Conservation (phyloP, 1,140 invertebrate genomes). For the Drosophila equinoxialis region DNA sequence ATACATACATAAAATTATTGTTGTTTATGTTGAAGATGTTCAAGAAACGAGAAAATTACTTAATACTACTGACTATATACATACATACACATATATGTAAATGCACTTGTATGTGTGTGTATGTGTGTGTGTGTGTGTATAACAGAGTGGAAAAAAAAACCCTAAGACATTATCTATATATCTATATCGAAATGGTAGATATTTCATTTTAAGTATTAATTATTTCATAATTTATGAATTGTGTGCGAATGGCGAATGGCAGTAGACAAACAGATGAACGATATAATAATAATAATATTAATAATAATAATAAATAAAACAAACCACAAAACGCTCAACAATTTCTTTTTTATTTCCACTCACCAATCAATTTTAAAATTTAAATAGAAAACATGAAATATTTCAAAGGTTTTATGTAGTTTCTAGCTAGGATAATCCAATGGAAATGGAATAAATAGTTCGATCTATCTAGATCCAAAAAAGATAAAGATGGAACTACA, state of each 20-base stretch:
- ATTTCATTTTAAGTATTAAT: conserved; percentile 52
- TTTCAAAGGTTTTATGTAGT: no score
- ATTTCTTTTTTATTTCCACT: neutral
- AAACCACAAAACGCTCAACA: conserved; percentile 24
- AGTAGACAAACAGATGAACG: conserved; percentile 9
- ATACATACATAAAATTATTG: conserved; percentile 43
- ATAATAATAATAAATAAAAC: conserved; percentile 57
- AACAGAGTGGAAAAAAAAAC: conserved; percentile 35
- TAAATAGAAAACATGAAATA: no score
- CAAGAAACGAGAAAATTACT: conserved; percentile 33
- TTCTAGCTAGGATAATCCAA: no score
- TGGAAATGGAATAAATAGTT: no score
- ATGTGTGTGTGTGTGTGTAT: neutral
- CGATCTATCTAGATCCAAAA: no score
- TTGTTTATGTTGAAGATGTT: conserved; percentile 50
- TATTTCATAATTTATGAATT: conserved; percentile 55
- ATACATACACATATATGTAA: neutral
- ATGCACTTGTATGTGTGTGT: neutral
- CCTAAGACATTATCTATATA: conserved; percentile 73
- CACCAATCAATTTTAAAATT: no score
- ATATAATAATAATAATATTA: conserved; percentile 41
- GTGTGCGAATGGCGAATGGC: conserved; percentile 3
- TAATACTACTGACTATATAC: conserved; percentile 39
- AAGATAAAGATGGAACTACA: no score
- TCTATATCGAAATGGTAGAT: conserved; percentile 42